Conservation (phyloP, 2,797 vertebrate species). For the Masticophis lateralis region DNA sequence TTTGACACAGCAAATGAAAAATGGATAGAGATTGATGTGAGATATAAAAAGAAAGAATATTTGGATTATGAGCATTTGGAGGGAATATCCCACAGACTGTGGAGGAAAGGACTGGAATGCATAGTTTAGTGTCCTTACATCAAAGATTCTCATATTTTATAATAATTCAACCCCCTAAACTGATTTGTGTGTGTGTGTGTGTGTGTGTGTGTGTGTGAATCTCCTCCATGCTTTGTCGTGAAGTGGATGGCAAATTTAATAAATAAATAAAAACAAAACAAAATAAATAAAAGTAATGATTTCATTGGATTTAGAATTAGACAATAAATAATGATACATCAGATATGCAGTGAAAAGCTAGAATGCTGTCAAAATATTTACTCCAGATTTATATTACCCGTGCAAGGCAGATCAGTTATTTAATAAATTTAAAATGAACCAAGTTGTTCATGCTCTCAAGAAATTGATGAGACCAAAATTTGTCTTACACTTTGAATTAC, state of each 20-base stretch:
- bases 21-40: background rate
- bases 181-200: background rate
- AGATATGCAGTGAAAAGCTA: background rate
- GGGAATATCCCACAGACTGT: background rate
- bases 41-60: background rate
- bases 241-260: background rate
- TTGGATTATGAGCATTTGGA: background rate
- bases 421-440: background rate
- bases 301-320: background rate
- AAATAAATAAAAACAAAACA: background rate
- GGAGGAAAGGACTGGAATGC: background rate
- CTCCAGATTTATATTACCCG: background rate
- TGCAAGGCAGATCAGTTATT: background rate
- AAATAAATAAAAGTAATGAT: background rate
- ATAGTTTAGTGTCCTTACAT: background rate
- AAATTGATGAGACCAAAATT: background rate
- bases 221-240: background rate
- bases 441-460: background rate
- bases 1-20: background rate
- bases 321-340: background rate
- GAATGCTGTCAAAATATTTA: background rate
- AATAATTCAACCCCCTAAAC: background rate
- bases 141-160: background rate
- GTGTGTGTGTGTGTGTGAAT: background rate
- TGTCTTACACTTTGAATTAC: background rate